Base-by-base conservation (phyloP, 2,888 invertebrate genomes). In the Lordiphosa fenestrarum region DNA sequence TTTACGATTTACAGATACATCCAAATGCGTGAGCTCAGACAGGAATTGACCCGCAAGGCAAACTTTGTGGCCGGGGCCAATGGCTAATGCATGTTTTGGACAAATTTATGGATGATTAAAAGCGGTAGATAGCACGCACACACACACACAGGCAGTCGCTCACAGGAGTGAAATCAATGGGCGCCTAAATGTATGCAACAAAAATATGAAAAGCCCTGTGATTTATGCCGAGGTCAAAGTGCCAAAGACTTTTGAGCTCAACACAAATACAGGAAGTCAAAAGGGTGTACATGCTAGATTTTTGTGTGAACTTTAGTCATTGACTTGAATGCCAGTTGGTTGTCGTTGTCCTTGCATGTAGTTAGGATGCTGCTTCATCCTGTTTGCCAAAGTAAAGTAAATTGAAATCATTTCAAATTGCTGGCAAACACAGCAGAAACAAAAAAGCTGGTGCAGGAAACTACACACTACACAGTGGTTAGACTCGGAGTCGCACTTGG, bases 381-480 rank as follows among this genome's bases (percentile, higher is more conserved):
- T 78, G 80, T 73, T 84, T 73, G 63, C 62, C 50, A 47, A 70
- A 80, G 66, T 73, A 68, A 80, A 68, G 71, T 70, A 59, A 73
- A 73, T 77, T 77, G 69, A 80, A 80, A 84, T 84, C 85, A 81
- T 81, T 84, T 73, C 69, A 78, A 67, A 81, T 84, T 80, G 83
- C 80, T 75, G 67, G 70, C 65, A 75, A 61, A 54, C 61, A 60
- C 55, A 62, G 52, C 57, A 66, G 42, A 51, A 58, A 55, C 58
- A 57, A 23, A 60, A 49, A 53, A 41, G 55, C 33, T 40, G 37
- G 38, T 58, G 61, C 49, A 48, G 35, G 51, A 49, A 60, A 51
- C 47, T 46, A 33, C 25, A 52, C 53, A 62, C 37, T 53, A 56
- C 56, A 46, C 25, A 35, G 46, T 30, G 38, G 21, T 39, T 52